Conservation (phyloP, 2,888 invertebrate species). For the Tinea pellionella region DNA sequence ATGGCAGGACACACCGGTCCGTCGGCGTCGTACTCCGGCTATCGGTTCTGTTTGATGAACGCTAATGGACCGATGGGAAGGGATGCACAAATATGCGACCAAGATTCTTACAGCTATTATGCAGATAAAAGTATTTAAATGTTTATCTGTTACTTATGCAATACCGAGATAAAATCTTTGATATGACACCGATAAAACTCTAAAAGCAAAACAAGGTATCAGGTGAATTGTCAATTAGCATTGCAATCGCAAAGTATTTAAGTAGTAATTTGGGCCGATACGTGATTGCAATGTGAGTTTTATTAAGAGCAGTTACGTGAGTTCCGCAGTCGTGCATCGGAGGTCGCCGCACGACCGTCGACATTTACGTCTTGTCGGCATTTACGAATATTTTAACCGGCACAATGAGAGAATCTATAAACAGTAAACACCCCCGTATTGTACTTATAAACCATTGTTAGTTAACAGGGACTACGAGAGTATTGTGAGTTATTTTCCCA, state of each 20-base stretch:
- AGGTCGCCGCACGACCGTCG: conserved; percentile 17
- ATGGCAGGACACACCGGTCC: not conserved
- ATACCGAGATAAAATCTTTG: not conserved
- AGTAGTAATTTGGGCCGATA: conserved; percentile 6
- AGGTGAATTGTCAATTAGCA: not conserved
- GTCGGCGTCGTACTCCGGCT: conserved; percentile 27
- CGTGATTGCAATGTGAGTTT: conserved; percentile 6
- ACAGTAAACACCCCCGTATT: conserved; percentile 1
- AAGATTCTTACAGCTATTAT: not conserved
- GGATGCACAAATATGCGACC: conserved; percentile 12
- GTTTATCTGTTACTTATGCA: not conserved
- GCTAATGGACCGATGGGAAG: conserved; percentile 55
- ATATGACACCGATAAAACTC: not conserved
- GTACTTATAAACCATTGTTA: conserved; percentile 2
- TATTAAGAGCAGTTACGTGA: conserved; percentile 14
- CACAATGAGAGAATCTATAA: not conserved
- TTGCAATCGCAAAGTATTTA: not conserved
- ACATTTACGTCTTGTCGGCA: conserved; percentile 19
- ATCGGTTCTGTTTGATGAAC: conserved; percentile 43
- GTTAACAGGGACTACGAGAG: not conserved
- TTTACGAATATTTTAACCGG: conserved; percentile 16
- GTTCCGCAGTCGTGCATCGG: conserved; percentile 18
- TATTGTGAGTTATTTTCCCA: conserved; percentile 11
- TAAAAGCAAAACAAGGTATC: not conserved
- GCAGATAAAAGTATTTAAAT: not conserved